A percentile compares a stretch with the other conserved stretches of the same genome.
These are phyloP conservation scores for Slavum lentiscoides DNA, from an alignment of 2,888 invertebrate species.

Conservation along the genomic window DNA sequence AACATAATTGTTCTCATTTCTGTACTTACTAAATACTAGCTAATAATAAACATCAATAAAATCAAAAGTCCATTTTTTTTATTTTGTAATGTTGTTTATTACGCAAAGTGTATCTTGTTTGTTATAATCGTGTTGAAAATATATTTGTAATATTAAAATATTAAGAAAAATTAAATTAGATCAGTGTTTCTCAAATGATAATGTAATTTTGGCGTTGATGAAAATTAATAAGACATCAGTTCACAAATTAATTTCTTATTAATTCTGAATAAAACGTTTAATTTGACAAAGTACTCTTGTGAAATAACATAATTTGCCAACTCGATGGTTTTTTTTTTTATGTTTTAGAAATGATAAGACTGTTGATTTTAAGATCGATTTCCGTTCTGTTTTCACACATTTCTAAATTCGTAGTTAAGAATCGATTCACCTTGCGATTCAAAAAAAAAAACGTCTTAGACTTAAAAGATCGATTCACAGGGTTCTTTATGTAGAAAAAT, in stretches of 20 bases:
- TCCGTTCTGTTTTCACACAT: background rate
- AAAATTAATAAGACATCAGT: slow-evolving; percentile 24
- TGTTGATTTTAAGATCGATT: slow-evolving; percentile 26
- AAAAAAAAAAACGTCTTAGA: background rate
- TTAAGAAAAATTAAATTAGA: slow-evolving; percentile 20
- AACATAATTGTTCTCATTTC: slow-evolving; percentile 36
- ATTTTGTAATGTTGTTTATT: slow-evolving; percentile 35
- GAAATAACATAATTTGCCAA: background rate
- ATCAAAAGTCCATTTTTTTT: slow-evolving; percentile 8
- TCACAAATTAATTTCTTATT: background rate
- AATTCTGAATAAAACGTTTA: slow-evolving; percentile 9
- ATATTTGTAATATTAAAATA: slow-evolving; percentile 24
- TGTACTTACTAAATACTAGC: slow-evolving; percentile 48
- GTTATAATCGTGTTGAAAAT: slow-evolving; percentile 33
- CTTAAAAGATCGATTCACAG: slow-evolving; percentile 4
- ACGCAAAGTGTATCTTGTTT: slow-evolving; percentile 11
- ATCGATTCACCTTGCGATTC: background rate
- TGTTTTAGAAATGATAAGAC: slow-evolving; percentile 14
- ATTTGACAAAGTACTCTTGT: slow-evolving; percentile 3
- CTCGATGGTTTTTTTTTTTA: background rate
- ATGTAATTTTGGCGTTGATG: slow-evolving; percentile 8
- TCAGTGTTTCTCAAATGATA: slow-evolving; percentile 48
- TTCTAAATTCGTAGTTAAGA: background rate
- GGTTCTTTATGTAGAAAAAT: background rate
- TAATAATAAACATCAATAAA: slow-evolving; percentile 30